Evolutionary conservation across 35 echinoderm and acorn worm genomes (phyloP).

Genomic region (Lytechinus variegatus): DNA sequence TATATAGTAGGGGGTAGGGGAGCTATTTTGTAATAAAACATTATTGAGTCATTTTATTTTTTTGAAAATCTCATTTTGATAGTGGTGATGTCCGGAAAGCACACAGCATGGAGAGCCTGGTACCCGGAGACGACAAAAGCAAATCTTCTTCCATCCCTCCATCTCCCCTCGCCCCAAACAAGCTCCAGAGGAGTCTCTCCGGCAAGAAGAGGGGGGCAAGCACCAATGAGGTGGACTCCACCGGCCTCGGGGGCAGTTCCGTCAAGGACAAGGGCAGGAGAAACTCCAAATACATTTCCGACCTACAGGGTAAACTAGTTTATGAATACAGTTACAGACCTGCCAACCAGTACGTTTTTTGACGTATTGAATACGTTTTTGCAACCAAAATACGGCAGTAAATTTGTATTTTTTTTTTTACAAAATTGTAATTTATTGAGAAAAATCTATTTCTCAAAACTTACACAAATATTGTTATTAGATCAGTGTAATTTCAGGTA

Average conservation of each 20-base stretch:
- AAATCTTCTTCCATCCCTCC: constrained; percentile 81
- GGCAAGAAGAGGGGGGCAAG: constrained; percentile 85
- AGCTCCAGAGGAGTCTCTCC: constrained; percentile 85
- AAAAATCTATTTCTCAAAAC: too few relatives aligned
- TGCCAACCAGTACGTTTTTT: too few relatives aligned
- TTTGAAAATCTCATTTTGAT: not conserved
- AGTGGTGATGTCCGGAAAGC: constrained; percentile 97
- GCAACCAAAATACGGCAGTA: too few relatives aligned
- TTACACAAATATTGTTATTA: too few relatives aligned
- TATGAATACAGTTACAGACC: too few relatives aligned
- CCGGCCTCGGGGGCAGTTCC: constrained; percentile 31
- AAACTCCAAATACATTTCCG: constrained; percentile 73
- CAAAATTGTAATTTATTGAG: too few relatives aligned
- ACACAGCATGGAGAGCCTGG: constrained; percentile 96
- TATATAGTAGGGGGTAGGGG: not conserved
- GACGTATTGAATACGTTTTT: too few relatives aligned
- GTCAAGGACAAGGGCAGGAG: constrained; percentile 77
- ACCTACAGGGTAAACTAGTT: constrained; percentile 71
- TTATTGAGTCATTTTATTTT: not conserved
- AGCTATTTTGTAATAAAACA: not conserved
- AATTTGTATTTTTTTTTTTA: too few relatives aligned
- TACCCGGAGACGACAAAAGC: constrained; percentile 61
- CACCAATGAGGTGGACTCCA: constrained; percentile 73
- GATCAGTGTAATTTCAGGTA: too few relatives aligned
- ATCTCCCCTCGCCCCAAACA: constrained; percentile 74